Percentiles rank a stretch among this genome's conserved stretches.
phyloP scores from a whole-genome alignment of 2,888 invertebrate species.

The Drosophila anomalata region DNA sequence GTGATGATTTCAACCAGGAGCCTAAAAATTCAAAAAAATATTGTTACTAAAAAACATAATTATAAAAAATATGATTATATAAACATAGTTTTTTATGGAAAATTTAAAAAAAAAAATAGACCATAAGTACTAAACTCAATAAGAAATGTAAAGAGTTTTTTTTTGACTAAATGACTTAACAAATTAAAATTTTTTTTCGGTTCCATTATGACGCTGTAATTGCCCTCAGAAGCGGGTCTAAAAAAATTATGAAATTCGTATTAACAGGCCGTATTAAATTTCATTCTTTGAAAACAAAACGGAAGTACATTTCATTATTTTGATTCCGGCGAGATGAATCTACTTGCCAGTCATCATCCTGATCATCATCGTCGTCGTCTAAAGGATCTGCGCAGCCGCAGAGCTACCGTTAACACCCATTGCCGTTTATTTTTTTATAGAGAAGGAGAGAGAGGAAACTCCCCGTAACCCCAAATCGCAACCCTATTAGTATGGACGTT shows the following conservation, averaged over 20 bases:
- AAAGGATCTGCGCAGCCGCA: slow-evolving; percentile 34
- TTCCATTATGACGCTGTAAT: neutral
- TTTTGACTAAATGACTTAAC: slow-evolving; percentile 1
- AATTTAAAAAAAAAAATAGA: too few relatives aligned
- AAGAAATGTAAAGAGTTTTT: neutral
- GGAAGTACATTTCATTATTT: slow-evolving; percentile 53
- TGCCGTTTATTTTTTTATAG: slow-evolving; percentile 30
- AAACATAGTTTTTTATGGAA: too few relatives aligned
- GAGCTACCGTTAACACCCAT: slow-evolving; percentile 61
- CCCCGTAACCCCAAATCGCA: slow-evolving; percentile 42
- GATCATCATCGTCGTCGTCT: slow-evolving; percentile 27
- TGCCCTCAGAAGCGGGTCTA: neutral
- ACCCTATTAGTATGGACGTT: slow-evolving; percentile 55
- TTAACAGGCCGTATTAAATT: slow-evolving; percentile 46
- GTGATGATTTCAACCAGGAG: too few relatives aligned
- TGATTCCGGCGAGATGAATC: slow-evolving; percentile 43
- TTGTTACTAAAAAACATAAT: neutral
- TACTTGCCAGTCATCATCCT: slow-evolving; percentile 55
- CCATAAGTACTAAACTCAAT: too few relatives aligned
- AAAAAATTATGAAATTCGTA: slow-evolving; percentile 6
- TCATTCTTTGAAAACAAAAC: slow-evolving; percentile 25
- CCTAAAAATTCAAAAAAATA: too few relatives aligned
- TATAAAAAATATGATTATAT: too few relatives aligned
- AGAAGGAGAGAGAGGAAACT: slow-evolving; percentile 3
- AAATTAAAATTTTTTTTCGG: slow-evolving; percentile 9